A percentile compares a stretch with the other conserved stretches of the same genome.
phyloP scores from a whole-genome alignment of 2,888 invertebrate genomes.

The Rhyacophila evoluta region DNA sequence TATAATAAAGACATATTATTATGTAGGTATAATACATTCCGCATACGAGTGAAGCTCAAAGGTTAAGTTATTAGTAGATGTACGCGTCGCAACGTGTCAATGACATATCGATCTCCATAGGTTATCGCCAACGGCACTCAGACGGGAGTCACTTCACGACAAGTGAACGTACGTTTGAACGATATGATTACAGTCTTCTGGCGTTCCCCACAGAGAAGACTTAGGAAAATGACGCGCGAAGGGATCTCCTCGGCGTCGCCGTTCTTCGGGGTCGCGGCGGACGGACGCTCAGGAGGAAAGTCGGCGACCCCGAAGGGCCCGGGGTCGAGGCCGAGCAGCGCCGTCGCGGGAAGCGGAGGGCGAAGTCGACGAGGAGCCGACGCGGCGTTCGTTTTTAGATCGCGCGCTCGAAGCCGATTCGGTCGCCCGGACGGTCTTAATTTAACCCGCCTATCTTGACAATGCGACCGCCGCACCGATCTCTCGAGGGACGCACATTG shows the following conservation, averaged over 20 bases:
- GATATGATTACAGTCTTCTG: too few species aligned
- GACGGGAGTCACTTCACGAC: too few species aligned
- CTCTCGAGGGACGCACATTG: not conserved
- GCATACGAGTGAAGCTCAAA: too few species aligned
- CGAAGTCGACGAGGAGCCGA: not conserved
- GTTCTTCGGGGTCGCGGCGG: not conserved
- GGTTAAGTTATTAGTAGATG: too few species aligned
- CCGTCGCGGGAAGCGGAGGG: too few species aligned
- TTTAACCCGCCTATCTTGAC: slow-evolving; percentile 52
- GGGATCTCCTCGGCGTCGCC: not conserved
- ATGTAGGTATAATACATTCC: too few species aligned
- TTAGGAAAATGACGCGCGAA: too few species aligned
- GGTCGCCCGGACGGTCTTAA: slow-evolving; percentile 1
- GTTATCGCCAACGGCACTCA: not conserved
- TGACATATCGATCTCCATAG: not conserved
- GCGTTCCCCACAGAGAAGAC: too few species aligned
- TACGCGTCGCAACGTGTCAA: not conserved
- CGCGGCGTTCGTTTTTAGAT: slow-evolving; percentile 2
- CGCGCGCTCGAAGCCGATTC: not conserved
- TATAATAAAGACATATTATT: too few species aligned
- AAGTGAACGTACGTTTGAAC: not conserved
- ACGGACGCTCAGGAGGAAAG: not conserved
- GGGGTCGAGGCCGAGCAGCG: not conserved
- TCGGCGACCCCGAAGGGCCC: slow-evolving; percentile 34
- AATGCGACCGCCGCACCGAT: slow-evolving; percentile 56